Evolutionary conservation across 2,113 vertebrate species (phyloP).

Genomic region (Anthoscopus minutus): DNA sequence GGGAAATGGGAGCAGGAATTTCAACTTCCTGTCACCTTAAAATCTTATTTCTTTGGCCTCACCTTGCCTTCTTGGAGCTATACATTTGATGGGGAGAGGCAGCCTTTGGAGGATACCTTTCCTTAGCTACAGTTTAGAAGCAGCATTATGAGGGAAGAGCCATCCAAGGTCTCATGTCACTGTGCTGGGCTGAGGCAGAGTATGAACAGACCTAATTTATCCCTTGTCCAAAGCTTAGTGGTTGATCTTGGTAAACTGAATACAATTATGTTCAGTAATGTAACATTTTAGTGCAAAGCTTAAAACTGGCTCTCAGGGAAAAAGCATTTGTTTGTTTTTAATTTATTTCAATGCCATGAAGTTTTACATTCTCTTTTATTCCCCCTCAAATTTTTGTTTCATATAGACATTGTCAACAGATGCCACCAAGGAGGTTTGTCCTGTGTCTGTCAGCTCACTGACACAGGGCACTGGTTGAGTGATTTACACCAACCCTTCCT

Average conservation of each 20-base stretch:
- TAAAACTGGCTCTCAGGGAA: background rate
- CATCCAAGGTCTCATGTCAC: accelerated
- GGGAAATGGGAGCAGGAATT: background rate
- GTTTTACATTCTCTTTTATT: background rate
- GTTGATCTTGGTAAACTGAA: background rate
- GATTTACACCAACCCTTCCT: background rate
- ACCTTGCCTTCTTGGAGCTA: background rate
- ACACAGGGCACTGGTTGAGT: background rate
- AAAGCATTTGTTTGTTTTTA: background rate
- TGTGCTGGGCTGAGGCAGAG: background rate
- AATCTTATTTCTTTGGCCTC: background rate
- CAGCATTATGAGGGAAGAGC: background rate
- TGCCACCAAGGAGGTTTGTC: background rate
- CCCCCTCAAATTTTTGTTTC: background rate
- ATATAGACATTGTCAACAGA: background rate
- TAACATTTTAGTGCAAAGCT: background rate
- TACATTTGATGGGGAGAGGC: background rate
- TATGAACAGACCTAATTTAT: background rate
- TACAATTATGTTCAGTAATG: background rate
- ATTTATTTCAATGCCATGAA: background rate
- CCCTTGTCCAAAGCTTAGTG: background rate
- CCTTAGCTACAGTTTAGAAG: background rate
- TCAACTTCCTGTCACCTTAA: background rate
- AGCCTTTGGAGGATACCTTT: background rate
- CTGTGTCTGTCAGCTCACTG: background rate